These are phyloP conservation scores for Siniperca chuatsi DNA, from an alignment of 2,113 vertebrate species.

Conservation along the genomic window DNA sequence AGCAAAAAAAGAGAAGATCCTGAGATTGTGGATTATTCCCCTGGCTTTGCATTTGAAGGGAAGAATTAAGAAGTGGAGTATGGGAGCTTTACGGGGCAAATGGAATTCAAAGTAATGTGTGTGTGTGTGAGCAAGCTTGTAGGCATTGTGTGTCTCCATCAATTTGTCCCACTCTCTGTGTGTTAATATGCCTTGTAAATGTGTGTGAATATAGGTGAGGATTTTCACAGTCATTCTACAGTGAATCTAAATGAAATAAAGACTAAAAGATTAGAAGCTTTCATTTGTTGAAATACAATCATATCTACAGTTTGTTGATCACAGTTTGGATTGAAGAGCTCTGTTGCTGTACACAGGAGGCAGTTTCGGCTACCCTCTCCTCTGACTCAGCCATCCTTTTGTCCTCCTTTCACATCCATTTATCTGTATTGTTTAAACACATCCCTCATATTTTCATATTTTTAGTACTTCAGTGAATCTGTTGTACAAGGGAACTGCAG, in stretches of 20 bases:
- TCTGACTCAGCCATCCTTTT: background rate
- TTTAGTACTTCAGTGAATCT: background rate
- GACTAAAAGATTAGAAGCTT: background rate
- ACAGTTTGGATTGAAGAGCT: background rate
- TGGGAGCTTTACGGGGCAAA: slow-evolving; percentile 48
- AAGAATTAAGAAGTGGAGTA: slow-evolving; percentile 55
- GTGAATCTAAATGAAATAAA: background rate
- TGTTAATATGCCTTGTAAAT: background rate
- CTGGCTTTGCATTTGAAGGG: slow-evolving; percentile 54
- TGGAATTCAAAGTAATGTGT: slow-evolving; percentile 30
- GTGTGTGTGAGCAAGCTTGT: background rate
- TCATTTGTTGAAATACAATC: background rate
- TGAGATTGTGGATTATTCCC: slow-evolving; percentile 55
- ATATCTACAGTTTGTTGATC: background rate
- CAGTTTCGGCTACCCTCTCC: background rate
- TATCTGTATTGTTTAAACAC: background rate
- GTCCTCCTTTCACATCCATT: background rate
- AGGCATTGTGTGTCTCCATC: background rate
- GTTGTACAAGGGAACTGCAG: background rate
- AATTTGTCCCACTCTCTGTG: background rate
- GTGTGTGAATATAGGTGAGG: background rate
- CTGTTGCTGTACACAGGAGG: background rate
- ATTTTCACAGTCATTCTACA: background rate
- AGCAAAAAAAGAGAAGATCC: slow-evolving; percentile 47
- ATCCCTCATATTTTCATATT: background rate